These are phyloP conservation scores for Euwallacea similis DNA, from an alignment of 1,140 invertebrate genomes.

Conservation along the genomic window DNA sequence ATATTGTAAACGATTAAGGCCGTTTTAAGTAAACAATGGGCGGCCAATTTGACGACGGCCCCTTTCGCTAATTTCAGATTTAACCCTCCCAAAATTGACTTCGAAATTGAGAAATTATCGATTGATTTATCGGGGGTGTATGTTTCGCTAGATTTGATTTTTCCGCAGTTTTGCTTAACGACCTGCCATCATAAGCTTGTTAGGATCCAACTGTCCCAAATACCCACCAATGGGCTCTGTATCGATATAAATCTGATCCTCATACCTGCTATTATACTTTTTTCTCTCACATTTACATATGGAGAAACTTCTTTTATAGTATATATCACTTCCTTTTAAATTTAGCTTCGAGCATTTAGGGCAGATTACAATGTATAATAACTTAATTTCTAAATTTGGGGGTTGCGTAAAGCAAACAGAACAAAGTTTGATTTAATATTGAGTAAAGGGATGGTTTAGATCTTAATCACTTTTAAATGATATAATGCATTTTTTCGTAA, in stretches of 20 bases:
- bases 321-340: no score
- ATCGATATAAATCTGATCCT: not conserved
- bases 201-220: not conserved
- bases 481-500: slow-evolving; percentile 21
- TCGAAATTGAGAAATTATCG: slow-evolving; percentile 29
- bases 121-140: slow-evolving; percentile 30
- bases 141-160: not conserved
- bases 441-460: slow-evolving; percentile 23
- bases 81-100: slow-evolving; percentile 15
- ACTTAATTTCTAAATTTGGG: slow-evolving; percentile 22
- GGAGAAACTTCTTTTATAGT: no score
- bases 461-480: slow-evolving; percentile 31
- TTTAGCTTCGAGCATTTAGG: not conserved
- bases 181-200: not conserved
- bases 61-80: slow-evolving; percentile 24
- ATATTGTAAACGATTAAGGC: slow-evolving; percentile 22
- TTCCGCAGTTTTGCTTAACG: slow-evolving; percentile 2
- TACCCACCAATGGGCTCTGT: not conserved
- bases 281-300: not conserved
- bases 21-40: slow-evolving; percentile 36
- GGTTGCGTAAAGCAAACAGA: slow-evolving; percentile 20
- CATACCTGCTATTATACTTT: not conserved
- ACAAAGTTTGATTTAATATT: slow-evolving; percentile 13
- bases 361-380: slow-evolving; percentile 8
- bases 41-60: slow-evolving; percentile 12